Evolutionary conservation across 64 coral and sea anemone species (phyloP), one percentile per base, ranked within the genome.

Genomic region (Acropora tenuis): DNA sequence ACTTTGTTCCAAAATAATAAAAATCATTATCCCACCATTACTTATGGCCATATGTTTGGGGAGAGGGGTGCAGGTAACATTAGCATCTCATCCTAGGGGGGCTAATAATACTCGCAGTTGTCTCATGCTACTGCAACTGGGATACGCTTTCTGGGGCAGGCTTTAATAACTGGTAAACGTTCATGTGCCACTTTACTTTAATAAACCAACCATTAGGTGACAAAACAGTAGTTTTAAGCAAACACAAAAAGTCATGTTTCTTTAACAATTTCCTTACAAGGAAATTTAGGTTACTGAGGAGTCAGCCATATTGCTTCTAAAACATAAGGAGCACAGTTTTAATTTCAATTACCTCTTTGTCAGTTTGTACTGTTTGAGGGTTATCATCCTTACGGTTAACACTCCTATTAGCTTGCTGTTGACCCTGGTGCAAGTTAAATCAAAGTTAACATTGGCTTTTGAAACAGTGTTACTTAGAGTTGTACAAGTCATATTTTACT

Each of bases 401-500:
- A 85, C 82, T 85, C 61, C 82, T 19, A 71, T 71, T 85, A 72
- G 61, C 65, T 72, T 69, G 82, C 61, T 68, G 61, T 48, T 47
- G 61, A 59, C 60, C 82, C 82, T 85, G 82, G 48, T 43, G 20
- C 55, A 82, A 82, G 55, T 82, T 71, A 48, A 65, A 85, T 85
- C 19, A 40, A 87, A 10, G 46, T 13, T 73, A 73, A 50, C 30
- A 30, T 30, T 30, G 30, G 30, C 30, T 30, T 30, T 30, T 30
- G 30, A 30, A 30, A 30, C 30, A 30, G 30, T 30, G 30, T 30
- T 30, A 30, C 30, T 30, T 30, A 30, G 30, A 30, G 30, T 30
- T 30, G 30, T 30, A 30, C 53, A 55, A 75, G 9, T 12, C 57
- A 43, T 75, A 9, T 4, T 41, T 52, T 15, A 63, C 11, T 63